These are phyloP conservation scores for Pseudocheirus occidentalis DNA, from an alignment of 2,797 vertebrate genomes.

Conservation along the genomic window DNA sequence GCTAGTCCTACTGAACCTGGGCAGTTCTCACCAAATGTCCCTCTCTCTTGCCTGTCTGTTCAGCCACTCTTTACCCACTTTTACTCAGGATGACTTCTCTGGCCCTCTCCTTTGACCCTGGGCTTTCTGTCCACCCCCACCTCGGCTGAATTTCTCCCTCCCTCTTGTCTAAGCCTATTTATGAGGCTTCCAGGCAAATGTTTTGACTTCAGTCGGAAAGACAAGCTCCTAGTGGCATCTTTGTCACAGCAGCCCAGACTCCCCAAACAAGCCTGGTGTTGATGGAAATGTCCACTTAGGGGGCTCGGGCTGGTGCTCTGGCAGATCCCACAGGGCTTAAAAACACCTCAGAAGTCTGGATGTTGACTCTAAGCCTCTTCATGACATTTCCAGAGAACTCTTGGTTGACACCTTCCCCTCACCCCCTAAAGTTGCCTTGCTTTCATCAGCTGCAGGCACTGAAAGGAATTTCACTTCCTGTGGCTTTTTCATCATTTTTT, in stretches of 20 bases:
- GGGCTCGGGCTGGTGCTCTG: conserved; percentile 72
- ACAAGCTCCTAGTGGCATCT: conserved; percentile 86
- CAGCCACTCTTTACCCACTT: not conserved
- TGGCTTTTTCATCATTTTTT: not conserved
- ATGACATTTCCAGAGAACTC: conserved; percentile 29
- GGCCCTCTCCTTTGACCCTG: not conserved
- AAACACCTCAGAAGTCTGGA: conserved; percentile 41
- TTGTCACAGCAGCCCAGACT: conserved; percentile 81
- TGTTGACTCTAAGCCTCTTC: conserved; percentile 23
- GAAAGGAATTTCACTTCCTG: conserved; percentile 1
- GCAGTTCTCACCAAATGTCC: not conserved
- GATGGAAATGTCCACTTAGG: conserved; percentile 87
- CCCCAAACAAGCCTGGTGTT: conserved; percentile 88
- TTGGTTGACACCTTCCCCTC: not conserved
- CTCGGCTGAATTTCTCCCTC: not conserved
- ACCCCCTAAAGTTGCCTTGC: not conserved
- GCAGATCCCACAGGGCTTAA: conserved; percentile 43
- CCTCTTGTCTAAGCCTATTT: conserved; percentile 25
- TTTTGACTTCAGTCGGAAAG: conserved; percentile 77
- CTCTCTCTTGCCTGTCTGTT: not conserved
- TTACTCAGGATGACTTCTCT: not conserved
- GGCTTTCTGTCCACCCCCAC: not conserved
- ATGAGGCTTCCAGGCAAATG: conserved; percentile 54
- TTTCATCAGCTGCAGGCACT: not conserved
- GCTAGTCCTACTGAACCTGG: not conserved